Evolutionary conservation across 53 echinoderm and acorn worm genomes (phyloP), one percentile per base, ranked within the genome.

Genomic region (Hippasteria phrygiana): DNA sequence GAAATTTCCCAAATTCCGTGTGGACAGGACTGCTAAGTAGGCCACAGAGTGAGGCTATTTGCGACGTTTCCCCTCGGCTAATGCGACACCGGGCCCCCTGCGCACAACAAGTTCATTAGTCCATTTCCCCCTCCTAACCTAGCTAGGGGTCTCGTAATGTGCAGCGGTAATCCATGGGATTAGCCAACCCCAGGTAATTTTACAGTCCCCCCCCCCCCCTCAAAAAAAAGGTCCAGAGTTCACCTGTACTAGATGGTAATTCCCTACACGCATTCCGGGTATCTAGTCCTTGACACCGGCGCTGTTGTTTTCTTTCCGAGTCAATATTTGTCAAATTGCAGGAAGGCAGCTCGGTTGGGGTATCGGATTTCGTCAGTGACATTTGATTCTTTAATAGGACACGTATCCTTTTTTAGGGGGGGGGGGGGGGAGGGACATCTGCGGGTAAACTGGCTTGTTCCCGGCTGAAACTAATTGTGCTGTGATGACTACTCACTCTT

Each of bases 81-180:
- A 70, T 51, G 85, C 70, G 53, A 48, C 36, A 1, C 28, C 70
- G 35, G 70, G 47, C 35, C 13, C n/a, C 36, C 11, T 31, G 85
- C 43, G 42, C 85, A 85, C 85, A 85, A 85, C 85, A 85, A 85
- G 47, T 71, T 71, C 50, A 85, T 85, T 85, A 85, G 85, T 33
- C n/a, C 69, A 71, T 51, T 85, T 85, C 85, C 85, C 85, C 53
- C 39, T 2, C 32, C 14, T 47, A 47, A 33, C 48, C 51, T 12
- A 42, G 70, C 37, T 47, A 34, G 47, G 85, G 85, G 85, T 50
- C 48, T 48, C 7, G 24, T 85, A 85, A 85, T 85, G 50, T 50
- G 35, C 12, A 85, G 26, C 85, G 85, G 85, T 85, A 85, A 85
- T 85, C 85, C 85, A 17, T 32, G 17, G 85, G 85, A 85, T 85